Percentiles rank a stretch among this genome's conserved stretches.
Evolutionary conservation across 1,140 invertebrate species (phyloP).

Genomic region (Lucilia sericata): DNA sequence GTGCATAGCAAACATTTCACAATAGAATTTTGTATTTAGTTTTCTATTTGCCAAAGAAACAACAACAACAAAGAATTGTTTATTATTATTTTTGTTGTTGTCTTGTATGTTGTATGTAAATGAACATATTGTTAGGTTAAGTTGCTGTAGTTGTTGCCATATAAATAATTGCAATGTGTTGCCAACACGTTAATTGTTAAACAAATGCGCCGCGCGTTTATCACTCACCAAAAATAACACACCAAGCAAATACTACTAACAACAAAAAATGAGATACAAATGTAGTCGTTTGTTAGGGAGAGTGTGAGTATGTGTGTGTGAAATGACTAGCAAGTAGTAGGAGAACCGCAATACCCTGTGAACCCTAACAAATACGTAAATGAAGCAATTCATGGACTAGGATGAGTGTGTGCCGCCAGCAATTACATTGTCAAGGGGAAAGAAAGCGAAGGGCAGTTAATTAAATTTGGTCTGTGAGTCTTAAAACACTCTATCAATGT

Average conservation of each 20-base stretch:
- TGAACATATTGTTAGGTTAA: background rate
- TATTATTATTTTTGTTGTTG: background rate
- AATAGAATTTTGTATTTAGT: background rate
- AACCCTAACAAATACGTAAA: background rate
- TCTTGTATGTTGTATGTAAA: background rate
- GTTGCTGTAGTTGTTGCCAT: constrained; percentile 10
- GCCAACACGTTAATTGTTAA: constrained; percentile 49
- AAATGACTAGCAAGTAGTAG: background rate
- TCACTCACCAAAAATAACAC: constrained; percentile 46
- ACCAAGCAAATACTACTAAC: background rate
- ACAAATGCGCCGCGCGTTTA: constrained; percentile 47
- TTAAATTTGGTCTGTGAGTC: too few species aligned
- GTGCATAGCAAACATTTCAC: background rate
- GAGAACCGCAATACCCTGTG: background rate
- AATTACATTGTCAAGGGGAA: background rate
- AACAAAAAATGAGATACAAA: background rate
- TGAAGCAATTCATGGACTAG: background rate
- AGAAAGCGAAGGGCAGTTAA: background rate
- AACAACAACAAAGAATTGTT: background rate
- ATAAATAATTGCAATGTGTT: constrained; percentile 50
- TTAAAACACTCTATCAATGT: too few species aligned
- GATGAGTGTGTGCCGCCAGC: background rate
- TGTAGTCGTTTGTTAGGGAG: background rate
- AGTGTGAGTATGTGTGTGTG: background rate
- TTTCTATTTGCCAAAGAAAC: background rate